A percentile compares a stretch with the other conserved stretches of the same genome.
Conservation (phyloP, 2,888 invertebrate species). For the Cryptus armator region DNA sequence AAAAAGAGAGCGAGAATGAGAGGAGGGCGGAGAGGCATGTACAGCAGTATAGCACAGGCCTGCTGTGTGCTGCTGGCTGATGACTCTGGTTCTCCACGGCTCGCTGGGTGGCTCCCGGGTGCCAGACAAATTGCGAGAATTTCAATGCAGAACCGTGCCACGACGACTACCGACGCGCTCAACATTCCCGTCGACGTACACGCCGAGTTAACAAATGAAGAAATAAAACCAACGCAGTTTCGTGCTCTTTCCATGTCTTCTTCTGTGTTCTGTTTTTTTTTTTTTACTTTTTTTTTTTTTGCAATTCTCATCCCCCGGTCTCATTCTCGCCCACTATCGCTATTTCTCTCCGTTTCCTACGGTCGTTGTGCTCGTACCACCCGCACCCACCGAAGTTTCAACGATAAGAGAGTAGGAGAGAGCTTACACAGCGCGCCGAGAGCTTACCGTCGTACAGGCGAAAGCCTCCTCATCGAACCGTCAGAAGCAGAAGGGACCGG, state of each 20-base stretch:
- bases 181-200: conserved; percentile 54
- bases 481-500: conserved; percentile 27
- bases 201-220: conserved; percentile 72
- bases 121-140: conserved; percentile 77
- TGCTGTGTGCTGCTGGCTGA: conserved; percentile 43
- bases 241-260: conserved; percentile 36
- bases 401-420: conserved; percentile 34
- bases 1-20: conserved; percentile 29
- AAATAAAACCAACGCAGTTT: conserved; percentile 70
- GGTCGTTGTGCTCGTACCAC: conserved; percentile 47
- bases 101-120: conserved; percentile 50
- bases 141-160: conserved; percentile 72
- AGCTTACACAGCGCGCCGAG: conserved; percentile 16
- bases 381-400: conserved; percentile 59
- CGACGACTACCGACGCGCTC: conserved; percentile 61
- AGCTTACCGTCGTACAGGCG: conserved; percentile 45
- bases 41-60: conserved; percentile 5
- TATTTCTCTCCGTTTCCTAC: conserved; percentile 50
- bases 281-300: conserved; percentile 1
- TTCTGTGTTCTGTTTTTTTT: conserved; percentile 1
- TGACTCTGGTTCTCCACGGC: conserved; percentile 56
- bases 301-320: not conserved
- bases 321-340: conserved; percentile 15
- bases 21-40: conserved; percentile 3
- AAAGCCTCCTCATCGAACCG: conserved; percentile 49